Evolutionary conservation across 2,113 vertebrate genomes (phyloP).

Genomic region (Amblyornis subalaris): DNA sequence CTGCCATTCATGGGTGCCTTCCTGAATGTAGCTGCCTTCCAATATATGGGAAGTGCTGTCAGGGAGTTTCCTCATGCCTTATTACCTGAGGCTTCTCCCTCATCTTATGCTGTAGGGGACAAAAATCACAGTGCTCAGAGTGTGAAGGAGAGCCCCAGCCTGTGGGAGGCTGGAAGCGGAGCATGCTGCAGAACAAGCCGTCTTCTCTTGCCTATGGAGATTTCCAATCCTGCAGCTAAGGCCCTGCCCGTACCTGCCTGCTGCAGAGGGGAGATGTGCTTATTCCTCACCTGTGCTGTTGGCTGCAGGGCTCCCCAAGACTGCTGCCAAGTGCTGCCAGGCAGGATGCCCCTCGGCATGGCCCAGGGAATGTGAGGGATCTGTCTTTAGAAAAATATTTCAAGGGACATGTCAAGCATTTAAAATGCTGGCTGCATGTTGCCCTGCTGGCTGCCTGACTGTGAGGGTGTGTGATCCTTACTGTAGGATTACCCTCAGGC

Average conservation of each 20-base stretch:
- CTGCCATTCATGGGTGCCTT: not conserved
- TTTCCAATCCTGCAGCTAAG: not conserved
- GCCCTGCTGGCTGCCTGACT: not conserved
- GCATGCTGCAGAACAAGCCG: not conserved
- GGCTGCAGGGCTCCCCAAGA: not conserved
- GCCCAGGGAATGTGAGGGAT: fast-evolving
- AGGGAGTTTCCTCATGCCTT: not conserved
- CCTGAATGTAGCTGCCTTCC: not conserved
- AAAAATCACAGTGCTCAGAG: fast-evolving
- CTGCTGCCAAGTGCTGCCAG: not conserved
- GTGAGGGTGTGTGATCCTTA: fast-evolving
- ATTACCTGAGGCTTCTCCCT: not conserved
- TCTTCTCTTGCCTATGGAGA: not conserved
- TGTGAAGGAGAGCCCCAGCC: not conserved
- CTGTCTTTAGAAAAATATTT: not conserved
- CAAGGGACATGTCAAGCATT: fast-evolving
- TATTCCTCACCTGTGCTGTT: not conserved
- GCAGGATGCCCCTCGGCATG: not conserved
- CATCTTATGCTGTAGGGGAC: not conserved
- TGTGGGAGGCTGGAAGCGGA: not conserved
- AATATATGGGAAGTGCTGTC: fast-evolving
- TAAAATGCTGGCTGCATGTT: not conserved
- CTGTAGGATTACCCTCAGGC: not conserved
- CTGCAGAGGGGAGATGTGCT: not conserved
- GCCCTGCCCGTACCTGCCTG: not conserved